phyloP scores from a whole-genome alignment of 2,797 vertebrate genomes.

The Aotus griseimembra region DNA sequence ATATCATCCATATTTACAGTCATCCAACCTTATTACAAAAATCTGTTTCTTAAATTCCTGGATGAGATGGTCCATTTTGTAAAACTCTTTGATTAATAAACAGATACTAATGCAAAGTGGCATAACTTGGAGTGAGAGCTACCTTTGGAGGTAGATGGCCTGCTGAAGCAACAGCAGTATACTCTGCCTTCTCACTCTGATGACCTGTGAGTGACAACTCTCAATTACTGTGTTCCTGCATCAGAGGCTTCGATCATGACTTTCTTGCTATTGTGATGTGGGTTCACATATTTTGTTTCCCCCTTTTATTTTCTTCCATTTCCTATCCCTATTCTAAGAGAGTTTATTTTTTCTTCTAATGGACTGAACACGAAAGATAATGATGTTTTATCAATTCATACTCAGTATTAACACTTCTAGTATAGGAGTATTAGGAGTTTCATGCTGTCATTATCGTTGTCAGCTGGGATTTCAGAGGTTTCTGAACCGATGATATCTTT shows the following conservation, averaged over 20 bases:
- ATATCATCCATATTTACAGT: neutral
- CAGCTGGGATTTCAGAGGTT: neutral
- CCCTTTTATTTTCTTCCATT: neutral
- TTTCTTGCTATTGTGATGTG: neutral
- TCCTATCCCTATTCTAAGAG: neutral
- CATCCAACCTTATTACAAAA: conserved; percentile 19
- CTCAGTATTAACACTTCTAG: neutral
- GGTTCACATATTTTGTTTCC: neutral
- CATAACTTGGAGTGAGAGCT: neutral
- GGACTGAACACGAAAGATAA: neutral
- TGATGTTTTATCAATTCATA: neutral
- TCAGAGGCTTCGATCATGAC: neutral
- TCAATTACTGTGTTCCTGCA: neutral
- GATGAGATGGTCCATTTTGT: neutral
- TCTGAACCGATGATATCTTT: neutral
- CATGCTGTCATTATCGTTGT: neutral
- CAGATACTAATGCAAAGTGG: neutral
- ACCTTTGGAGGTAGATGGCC: neutral
- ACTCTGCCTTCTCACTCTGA: neutral
- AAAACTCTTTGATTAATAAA: neutral
- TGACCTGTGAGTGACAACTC: neutral
- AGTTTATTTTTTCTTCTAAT: neutral
- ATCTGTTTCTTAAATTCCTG: neutral
- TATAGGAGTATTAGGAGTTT: neutral
- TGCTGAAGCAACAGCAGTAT: accelerated